Evolutionary conservation across 1,140 invertebrate species (phyloP), one percentile per base, ranked within the genome.

Genomic region (Anadara kagoshimensis): DNA sequence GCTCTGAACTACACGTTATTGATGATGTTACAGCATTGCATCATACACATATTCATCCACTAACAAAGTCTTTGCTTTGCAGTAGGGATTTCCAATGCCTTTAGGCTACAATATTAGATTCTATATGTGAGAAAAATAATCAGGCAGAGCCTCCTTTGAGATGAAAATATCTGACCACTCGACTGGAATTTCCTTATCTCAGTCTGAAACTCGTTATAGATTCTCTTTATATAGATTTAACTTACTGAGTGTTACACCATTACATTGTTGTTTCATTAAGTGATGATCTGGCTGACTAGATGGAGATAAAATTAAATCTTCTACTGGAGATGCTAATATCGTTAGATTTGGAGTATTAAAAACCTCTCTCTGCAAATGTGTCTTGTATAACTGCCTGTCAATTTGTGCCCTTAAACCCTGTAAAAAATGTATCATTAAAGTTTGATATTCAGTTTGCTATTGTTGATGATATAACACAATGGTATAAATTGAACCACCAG

Each of bases 331-430:
- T 84, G 94, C 94, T 18, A 92, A 81, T 51, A 98, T 92, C 66
- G 93, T 89, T 45, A 98, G 89, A 86, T 95, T 94, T 24, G 91
- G 89, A 0, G 91, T 94, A 41, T 88, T 83, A 62, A 94, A 92
- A 12, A 96, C 84, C 85, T 95, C 93, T n/a, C 91, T 84, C 86
- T 98, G 96, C n/a, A 98, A 88, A 83, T 94, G 88, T 70, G 91
- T 88, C 85, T 95, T 97, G 85, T 97, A 98, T 43, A 98, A 88
- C 59, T 90, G 86, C 65, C 97, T 90, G 88, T 98, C 97, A 71
- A 98, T 97, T 91, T 98, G 97, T 20, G 97, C 96, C 73, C 97
- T 87, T 2, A 93, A 92, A 29, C 97, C 97, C 89, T 90, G 59
- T 36, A 69, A 68, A 71, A 44, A 63, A 54, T n/a, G n/a, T n/a